Evolutionary conservation across 2,888 invertebrate species (phyloP), one percentile per base, ranked within the genome.

Genomic region (Dynastes grantii): DNA sequence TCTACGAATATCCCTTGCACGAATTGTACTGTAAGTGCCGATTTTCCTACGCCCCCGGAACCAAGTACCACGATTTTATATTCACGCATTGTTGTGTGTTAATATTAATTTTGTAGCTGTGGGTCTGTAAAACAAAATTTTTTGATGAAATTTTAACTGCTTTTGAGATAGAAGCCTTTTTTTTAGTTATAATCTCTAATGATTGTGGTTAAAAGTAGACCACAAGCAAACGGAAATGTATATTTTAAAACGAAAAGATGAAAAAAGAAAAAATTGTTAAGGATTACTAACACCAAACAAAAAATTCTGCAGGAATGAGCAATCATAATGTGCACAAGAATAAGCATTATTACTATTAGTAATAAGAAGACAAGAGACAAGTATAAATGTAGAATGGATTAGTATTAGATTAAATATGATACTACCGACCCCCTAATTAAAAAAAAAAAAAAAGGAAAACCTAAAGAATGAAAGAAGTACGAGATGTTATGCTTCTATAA

Each of bases 31-130:
- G 97, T 98, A 90, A 98, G 93, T 88, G 98, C 98, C 86, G 98
- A 98, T 92, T 99, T 99, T 88, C 99, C 99, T 87, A 99, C 99
- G 92, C 99, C 99, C n/a, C 99, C 99, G 89, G 98, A 98, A 87
- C 99, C 99, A 90, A 99, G 92, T 86, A 99, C 99, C 85, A 99
- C 99, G 91, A 99, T 97, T 93, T 99, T 99, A 92, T 99, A 99
- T 93, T 99, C 99, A 91, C 99, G 96, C 99, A 99, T 99, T 85
- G 45, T 45, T 45, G 87, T 90, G 85, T 11, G 53, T 58, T 58
- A 6, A n/a, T 55, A 58, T 13, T 55, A 77, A 67, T 58, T 73
- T 58, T 68, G 55, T 53, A 73, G 73, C 13, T 64, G 64, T 68
- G 9, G 45, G 58, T 76, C 79, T 77, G 77, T 11, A 79, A 79